Base-by-base conservation (phyloP, 1,140 invertebrate genomes). In the Anoplolepis gracilipes region DNA sequence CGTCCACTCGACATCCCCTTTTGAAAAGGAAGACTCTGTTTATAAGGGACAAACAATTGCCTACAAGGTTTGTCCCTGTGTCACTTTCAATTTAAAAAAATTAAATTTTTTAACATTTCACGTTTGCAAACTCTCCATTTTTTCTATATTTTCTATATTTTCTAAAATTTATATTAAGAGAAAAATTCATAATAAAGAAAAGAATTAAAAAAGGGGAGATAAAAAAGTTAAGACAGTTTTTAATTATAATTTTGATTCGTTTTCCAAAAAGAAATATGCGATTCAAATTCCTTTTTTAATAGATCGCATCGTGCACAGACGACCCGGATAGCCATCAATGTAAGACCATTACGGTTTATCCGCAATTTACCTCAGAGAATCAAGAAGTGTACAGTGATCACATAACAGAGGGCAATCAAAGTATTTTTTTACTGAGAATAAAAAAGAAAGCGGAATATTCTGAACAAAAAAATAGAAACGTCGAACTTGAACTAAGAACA, bases 401-500 rank as follows among this genome's bases (percentile, higher is more conserved):
- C 39, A 87, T 93, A 16, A 92, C 84, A 1, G 91, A 92, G 0
- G 91, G 88, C 1, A 84, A 93, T 84, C 86, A 94, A 11, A 87
- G 93, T 30, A 89, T 95, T 39, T 94, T 93, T 75, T 75, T 94
- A 67, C 57, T 95, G 13, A 91, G 84, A 4, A 88, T 95, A 42
- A 93, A 94, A 59, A 95, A 94, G 70, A 93, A 92, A 36, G 72
- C 85, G 0, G 84, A 91, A 8, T 33, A 19, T 0, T 28, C 55
- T 1, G 90, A 90, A 1, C 57, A 88, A 28, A 91, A 88, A 62
- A 88, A 90, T 19, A 90, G 87, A 36, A 93, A 95, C 36, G 49
- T 95, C 19, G 94, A 95, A 64, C 62, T 95, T 5, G 94, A 95
- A 67, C 61, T 95, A 36, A 91, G 89, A 49, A 94, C 93, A 5